Evolutionary conservation across 2,888 invertebrate genomes (phyloP), one percentile per base, ranked within the genome.

Genomic region (Auanema sp.): DNA sequence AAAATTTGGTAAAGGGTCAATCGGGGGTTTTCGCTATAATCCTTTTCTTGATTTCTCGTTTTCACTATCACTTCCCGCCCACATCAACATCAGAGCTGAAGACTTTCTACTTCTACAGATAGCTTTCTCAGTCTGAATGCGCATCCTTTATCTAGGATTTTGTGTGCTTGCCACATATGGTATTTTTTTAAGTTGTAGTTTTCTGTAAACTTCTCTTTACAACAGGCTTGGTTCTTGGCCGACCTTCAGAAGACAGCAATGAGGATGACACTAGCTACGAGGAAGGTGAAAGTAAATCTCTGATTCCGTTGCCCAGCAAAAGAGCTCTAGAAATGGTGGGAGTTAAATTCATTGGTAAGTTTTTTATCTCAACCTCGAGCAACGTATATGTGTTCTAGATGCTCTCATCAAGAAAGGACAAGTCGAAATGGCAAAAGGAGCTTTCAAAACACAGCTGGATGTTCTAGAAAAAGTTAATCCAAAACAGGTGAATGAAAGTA

Each of bases 371-470:
- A 43, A 43, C 43, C 43, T 50, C 10, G 64, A 67, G 14, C 56
- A 70, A 14, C 62, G 71, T 6, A 51, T 65, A 14, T 57, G 44
- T 4, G 64, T 71, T 42, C 25, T 68, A 50, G 79, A 79, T 64
- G 79, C 76, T n/a, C 56, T 77, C 24, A 79, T 79, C 49, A 79
- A 79, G 62, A 73, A 68, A 44, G 79, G 79, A 2, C 77, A 79
- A 55, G 77, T 79, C 61, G 79, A 79, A 63, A 72, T 79, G 77
- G 79, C 79, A 8, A 79, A 79, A 59, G 74, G 76, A 18, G 79
- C 79, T 1, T 78, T 79, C 55, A 70, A 72, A 57, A 79, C 79
- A 11, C 79, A 79, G 51, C 42, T 79, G 47, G 76, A 79, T 43
- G 77, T 79, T 2, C 61, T 79, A 21, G 69, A 78, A 58, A 78